Evolutionary conservation across 2,888 invertebrate genomes (phyloP).

Genomic region (Thymelicus sylvestris): DNA sequence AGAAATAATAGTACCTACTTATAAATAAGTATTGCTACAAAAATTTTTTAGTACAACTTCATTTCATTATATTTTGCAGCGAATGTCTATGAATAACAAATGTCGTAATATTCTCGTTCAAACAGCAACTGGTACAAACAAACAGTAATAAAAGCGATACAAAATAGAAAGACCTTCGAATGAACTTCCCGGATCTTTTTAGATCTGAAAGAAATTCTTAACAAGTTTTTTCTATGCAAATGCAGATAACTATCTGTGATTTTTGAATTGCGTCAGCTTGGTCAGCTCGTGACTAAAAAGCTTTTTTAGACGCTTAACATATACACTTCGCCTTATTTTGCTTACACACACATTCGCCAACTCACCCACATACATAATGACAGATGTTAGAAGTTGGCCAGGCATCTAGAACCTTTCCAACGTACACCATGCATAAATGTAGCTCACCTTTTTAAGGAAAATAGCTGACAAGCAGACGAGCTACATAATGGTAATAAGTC

Average conservation of each 20-base stretch:
- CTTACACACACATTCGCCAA: no score
- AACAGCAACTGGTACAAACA: not conserved
- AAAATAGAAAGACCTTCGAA: conserved; percentile 1
- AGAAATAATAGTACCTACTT: no score
- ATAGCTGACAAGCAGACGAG: no score
- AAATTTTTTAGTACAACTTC: not conserved
- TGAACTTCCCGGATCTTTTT: conserved; percentile 8
- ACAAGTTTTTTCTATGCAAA: not conserved
- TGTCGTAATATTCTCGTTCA: not conserved
- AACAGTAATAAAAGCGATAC: conserved; percentile 2
- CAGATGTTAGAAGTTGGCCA: no score
- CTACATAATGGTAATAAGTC: not conserved
- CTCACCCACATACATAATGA: no score
- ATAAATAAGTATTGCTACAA: no score
- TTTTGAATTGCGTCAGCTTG: not conserved
- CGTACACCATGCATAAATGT: no score
- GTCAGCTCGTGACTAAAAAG: not conserved
- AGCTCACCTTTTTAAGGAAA: no score
- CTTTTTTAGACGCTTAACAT: no score
- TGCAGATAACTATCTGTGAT: not conserved
- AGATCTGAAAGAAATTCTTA: conserved; percentile 8
- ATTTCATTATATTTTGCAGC: not conserved
- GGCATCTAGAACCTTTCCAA: no score
- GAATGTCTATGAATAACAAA: conserved; percentile 1
- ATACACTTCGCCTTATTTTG: no score